These are phyloP conservation scores for Lynx canadensis DNA, from an alignment of 2,113 vertebrate genomes.

Conservation along the genomic window DNA sequence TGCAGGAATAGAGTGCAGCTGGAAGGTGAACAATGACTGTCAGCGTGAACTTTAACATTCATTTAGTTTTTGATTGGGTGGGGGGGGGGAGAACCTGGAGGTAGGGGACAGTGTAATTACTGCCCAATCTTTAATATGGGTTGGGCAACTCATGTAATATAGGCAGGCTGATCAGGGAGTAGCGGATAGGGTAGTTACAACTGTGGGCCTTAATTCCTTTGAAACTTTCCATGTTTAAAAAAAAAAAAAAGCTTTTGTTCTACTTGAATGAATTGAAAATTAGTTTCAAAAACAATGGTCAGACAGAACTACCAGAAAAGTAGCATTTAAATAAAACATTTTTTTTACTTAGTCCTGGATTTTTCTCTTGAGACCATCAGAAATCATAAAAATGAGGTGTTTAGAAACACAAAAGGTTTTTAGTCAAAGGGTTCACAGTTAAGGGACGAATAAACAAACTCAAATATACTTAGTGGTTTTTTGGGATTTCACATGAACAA, in stretches of 20 bases:
- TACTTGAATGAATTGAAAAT: background rate
- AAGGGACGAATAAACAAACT: background rate
- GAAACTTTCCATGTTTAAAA: constrained; percentile 13
- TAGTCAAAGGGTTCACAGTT: background rate
- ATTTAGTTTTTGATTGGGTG: constrained; percentile 1
- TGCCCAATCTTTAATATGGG: constrained; percentile 50
- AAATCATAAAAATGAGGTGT: constrained; percentile 10
- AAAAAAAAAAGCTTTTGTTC: background rate
- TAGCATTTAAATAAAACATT: background rate
- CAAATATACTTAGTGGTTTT: background rate
- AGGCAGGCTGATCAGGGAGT: background rate
- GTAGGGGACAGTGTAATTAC: background rate
- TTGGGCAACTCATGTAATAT: background rate
- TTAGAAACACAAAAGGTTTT: background rate
- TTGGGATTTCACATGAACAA: background rate
- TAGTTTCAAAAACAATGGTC: constrained; percentile 25
- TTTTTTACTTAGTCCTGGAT: background rate
- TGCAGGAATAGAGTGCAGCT: constrained; percentile 52
- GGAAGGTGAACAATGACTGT: constrained; percentile 79
- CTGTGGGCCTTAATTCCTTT: background rate
- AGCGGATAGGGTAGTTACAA: background rate
- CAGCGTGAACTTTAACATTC: constrained; percentile 69
- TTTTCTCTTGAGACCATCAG: background rate
- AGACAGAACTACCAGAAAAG: background rate
- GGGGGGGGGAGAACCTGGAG: background rate